phyloP scores from a whole-genome alignment of 2,797 vertebrate genomes.

The Etheostoma nigrum region DNA sequence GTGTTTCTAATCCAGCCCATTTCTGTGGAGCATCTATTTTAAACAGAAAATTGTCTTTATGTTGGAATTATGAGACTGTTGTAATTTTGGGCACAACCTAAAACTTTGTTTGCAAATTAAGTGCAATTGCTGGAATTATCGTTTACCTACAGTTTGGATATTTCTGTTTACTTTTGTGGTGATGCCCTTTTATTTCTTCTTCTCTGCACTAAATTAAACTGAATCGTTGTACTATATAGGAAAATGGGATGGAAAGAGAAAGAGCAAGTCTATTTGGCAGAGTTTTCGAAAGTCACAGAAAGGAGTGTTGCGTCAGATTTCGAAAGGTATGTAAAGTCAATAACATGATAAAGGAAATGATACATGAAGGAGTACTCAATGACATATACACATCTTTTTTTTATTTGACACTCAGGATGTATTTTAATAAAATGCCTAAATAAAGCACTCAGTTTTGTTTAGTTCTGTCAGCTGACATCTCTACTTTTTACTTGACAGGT shows the following conservation, averaged over 20 bases:
- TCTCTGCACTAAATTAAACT: neutral
- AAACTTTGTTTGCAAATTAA: neutral
- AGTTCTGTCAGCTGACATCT: neutral
- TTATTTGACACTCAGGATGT: neutral
- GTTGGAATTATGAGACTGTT: neutral
- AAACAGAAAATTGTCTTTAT: neutral
- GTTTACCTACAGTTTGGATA: neutral
- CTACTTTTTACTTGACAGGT: conserved; percentile 78
- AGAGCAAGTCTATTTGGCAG: conserved; percentile 97
- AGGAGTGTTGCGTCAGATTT: conserved; percentile 89
- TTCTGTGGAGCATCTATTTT: neutral
- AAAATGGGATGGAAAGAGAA: conserved; percentile 95
- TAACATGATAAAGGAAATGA: neutral
- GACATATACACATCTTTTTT: fast-evolving
- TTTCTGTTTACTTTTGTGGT: conserved; percentile 1
- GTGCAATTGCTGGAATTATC: neutral
- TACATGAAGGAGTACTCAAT: too few relatives aligned
- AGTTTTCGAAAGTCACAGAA: conserved; percentile 95
- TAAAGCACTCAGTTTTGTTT: neutral
- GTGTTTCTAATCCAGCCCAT: neutral
- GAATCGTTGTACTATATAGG: conserved; percentile 74
- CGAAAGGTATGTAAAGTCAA: conserved; percentile 87
- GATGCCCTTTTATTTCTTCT: conserved; percentile 28
- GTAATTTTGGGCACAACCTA: neutral
- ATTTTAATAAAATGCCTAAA: neutral